These are phyloP conservation scores for Eretmocerus hayati DNA, from an alignment of 2,888 invertebrate genomes.

Conservation along the genomic window DNA sequence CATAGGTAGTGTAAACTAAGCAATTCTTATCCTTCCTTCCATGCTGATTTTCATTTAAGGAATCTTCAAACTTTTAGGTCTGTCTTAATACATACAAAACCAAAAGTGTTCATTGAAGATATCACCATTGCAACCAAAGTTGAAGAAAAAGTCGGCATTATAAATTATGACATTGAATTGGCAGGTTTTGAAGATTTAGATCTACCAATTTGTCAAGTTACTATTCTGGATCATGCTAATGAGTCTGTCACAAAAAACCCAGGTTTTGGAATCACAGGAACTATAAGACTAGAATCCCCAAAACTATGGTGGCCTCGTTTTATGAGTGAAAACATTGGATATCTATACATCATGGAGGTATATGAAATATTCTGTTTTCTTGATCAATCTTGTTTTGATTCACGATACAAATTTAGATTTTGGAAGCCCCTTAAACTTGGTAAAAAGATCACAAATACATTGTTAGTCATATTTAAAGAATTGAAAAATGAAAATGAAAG, in stretches of 20 bases:
- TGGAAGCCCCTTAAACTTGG: too few relatives aligned
- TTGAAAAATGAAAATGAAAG: too few relatives aligned
- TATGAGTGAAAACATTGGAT: slow-evolving; percentile 73
- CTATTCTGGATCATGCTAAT: slow-evolving; percentile 52
- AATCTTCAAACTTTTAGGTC: slow-evolving; percentile 51
- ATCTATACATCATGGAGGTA: slow-evolving; percentile 76
- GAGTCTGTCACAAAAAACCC: slow-evolving; percentile 53
- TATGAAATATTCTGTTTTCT: not conserved
- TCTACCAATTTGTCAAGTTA: slow-evolving; percentile 43
- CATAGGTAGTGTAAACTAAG: slow-evolving; percentile 51
- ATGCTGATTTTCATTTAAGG: not conserved
- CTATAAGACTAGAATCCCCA: slow-evolving; percentile 62
- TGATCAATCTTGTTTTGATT: too few relatives aligned
- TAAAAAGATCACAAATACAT: too few relatives aligned
- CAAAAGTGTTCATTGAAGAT: slow-evolving; percentile 75
- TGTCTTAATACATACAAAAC: slow-evolving; percentile 86
- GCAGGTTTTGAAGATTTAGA: slow-evolving; percentile 44
- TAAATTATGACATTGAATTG: slow-evolving; percentile 43
- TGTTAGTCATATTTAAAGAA: too few relatives aligned
- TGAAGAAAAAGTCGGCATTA: slow-evolving; percentile 54
- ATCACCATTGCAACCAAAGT: slow-evolving; percentile 71
- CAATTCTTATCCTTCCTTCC: not conserved
- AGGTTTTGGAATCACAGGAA: slow-evolving; percentile 50
- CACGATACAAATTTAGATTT: too few relatives aligned
- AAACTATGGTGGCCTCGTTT: slow-evolving; percentile 91